Evolutionary conservation across 2,797 vertebrate species (phyloP).

Genomic region (Glossophaga mutica): DNA sequence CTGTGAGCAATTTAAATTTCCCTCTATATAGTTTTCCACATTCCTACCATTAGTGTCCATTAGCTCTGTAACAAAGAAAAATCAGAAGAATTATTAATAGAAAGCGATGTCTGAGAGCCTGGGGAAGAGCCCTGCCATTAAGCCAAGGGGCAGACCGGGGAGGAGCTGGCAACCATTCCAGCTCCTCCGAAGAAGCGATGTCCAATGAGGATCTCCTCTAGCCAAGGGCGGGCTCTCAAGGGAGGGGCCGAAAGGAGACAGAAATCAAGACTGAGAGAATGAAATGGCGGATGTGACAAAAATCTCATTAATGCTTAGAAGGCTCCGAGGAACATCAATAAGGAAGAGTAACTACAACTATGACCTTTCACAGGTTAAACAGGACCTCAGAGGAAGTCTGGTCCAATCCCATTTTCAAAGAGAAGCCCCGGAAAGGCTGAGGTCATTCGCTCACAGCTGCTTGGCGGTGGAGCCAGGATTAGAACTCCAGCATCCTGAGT

Average conservation of each 20-base stretch:
- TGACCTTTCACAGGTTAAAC: neutral
- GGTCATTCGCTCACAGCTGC: neutral
- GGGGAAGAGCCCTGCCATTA: neutral
- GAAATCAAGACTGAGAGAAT: neutral
- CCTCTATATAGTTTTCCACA: neutral
- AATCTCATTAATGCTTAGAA: conserved; percentile 14
- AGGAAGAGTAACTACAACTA: neutral
- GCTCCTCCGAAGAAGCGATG: neutral
- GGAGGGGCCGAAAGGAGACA: neutral
- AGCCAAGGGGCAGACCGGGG: neutral
- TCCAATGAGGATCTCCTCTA: neutral
- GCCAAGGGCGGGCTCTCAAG: neutral
- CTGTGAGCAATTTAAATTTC: neutral
- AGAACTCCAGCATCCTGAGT: neutral
- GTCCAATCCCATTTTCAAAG: neutral
- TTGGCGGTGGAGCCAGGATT: accelerated
- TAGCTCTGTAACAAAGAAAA: conserved; percentile 20
- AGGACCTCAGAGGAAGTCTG: neutral
- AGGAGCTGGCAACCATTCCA: accelerated
- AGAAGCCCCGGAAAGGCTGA: neutral
- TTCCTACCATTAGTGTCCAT: neutral
- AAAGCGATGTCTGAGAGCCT: neutral
- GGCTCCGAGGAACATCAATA: neutral
- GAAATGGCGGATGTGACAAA: neutral
- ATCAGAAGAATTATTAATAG: conserved; percentile 24